A percentile compares a stretch with the other conserved stretches of the same genome.
These are phyloP conservation scores for Otocyon megalotis DNA, from an alignment of 2,113 vertebrate species.

Conservation along the genomic window DNA sequence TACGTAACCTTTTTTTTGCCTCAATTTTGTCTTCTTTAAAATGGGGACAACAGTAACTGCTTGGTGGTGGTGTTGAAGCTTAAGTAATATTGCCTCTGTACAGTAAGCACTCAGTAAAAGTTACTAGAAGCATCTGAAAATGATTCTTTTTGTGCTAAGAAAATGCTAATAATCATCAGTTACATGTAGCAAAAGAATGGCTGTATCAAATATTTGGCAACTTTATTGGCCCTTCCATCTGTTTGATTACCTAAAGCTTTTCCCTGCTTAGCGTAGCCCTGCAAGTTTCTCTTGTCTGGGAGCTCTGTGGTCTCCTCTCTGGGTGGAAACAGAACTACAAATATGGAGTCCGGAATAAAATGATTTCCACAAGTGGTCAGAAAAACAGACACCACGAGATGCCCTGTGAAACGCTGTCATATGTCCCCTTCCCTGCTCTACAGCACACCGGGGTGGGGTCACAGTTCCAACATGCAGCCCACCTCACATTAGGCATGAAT, in stretches of 20 bases:
- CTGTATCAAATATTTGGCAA: background rate
- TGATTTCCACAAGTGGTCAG: background rate
- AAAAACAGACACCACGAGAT: background rate
- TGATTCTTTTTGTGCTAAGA: background rate
- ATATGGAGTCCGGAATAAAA: background rate
- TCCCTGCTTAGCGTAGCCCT: background rate
- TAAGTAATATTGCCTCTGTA: background rate
- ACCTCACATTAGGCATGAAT: fast-evolving
- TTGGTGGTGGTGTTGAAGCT: background rate
- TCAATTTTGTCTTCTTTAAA: constrained; percentile 3
- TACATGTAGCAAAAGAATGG: background rate
- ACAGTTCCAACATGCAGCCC: fast-evolving
- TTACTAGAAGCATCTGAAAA: background rate
- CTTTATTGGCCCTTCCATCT: background rate
- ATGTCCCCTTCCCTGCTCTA: background rate
- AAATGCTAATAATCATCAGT: background rate
- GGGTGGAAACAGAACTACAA: background rate
- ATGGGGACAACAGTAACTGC: background rate
- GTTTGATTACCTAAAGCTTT: background rate
- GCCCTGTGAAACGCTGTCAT: background rate
- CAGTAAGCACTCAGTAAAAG: background rate
- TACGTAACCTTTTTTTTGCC: background rate
- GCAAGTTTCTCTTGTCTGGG: background rate
- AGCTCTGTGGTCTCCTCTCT: background rate
- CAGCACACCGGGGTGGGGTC: background rate